Evolutionary conservation across 2,113 vertebrate species (phyloP).

Genomic region (Caranx ignobilis): DNA sequence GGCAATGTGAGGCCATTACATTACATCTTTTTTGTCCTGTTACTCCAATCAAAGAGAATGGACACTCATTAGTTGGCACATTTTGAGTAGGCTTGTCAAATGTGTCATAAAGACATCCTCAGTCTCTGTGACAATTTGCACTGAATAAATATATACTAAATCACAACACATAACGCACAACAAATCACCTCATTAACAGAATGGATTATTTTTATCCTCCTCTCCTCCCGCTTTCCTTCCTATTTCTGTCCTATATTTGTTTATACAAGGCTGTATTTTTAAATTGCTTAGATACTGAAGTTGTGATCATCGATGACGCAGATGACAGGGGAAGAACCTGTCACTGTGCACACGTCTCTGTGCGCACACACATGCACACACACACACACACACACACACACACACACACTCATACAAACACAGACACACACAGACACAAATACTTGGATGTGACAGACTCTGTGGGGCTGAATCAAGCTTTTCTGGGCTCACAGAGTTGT

Average conservation of each 20-base stretch:
- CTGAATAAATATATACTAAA: not conserved
- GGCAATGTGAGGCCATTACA: not conserved
- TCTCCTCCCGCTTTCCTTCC: slow-evolving; percentile 14
- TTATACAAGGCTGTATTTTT: slow-evolving; percentile 56
- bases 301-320: slow-evolving; percentile 69
- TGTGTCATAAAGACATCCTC: slow-evolving; percentile 25
- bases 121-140: not conserved
- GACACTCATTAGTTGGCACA: not conserved
- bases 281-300: slow-evolving; percentile 39
- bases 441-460: slow-evolving; percentile 32
- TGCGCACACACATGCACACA: slow-evolving; percentile 22
- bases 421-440: slow-evolving; percentile 16
- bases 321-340: slow-evolving; percentile 42
- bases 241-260: slow-evolving; percentile 43
- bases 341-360: slow-evolving; percentile 26
- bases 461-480: slow-evolving; percentile 24
- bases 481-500: slow-evolving; percentile 22
- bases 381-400: slow-evolving; percentile 29
- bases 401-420: slow-evolving; percentile 21
- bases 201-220: slow-evolving; percentile 48
- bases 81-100: slow-evolving; percentile 12
- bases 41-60: slow-evolving; percentile 7
- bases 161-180: not conserved
- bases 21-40: slow-evolving; percentile 10
- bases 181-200: slow-evolving; percentile 57